Base-by-base conservation (phyloP, 2,888 invertebrate genomes). In the Ceriagrion tenellum region DNA sequence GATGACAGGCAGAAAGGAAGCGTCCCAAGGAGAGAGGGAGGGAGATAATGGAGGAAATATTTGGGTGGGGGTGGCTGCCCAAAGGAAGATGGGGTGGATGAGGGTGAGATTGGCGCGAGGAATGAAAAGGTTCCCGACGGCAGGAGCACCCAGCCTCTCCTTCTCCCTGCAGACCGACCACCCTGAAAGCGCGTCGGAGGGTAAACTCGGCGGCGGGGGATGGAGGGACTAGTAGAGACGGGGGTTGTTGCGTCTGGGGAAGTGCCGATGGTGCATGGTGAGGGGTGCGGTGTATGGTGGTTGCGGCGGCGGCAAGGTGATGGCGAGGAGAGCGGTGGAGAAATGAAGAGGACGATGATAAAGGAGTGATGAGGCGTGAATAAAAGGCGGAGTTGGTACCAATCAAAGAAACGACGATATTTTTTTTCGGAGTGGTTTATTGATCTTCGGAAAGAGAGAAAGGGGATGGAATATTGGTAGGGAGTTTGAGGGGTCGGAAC, bases 341-440 rank as follows among this genome's bases (percentile, higher is more conserved):
- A 55, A 89, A 69, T 69, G 93, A 69, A 93, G 69, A 69, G 93
- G 63, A 93, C 47, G 93, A 69, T 93, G 93, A 93, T 81, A 81
- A 93, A 93, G 93, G 93, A 93, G 69, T 74, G 69, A 93, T 93
- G 93, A 74, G 93, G 93, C 74, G 93, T 93, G 93, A 93, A 93
- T 93, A 93, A 93, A 93, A 69, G 93, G 89, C 89, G 89, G 47
- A 93, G 93, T 93, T 93, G 93, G 47, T 93, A 69, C 93, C 93
- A 93, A 74, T 93, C 93, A 93, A 93, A 93, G 93, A 55, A 55
- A 93, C 69, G 69, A 47, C 93, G 69, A 93, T 93, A 81, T 81
- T 81, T 81, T 93, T 91, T 93, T 93, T 63, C 93, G 16, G 93
- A 93, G 93, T 93, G 93, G 93, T 93, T 93, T 93, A 93, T 93